Evolutionary conservation across 2,113 vertebrate species (phyloP), one percentile per base, ranked within the genome.

Genomic region (Strix aluco): DNA sequence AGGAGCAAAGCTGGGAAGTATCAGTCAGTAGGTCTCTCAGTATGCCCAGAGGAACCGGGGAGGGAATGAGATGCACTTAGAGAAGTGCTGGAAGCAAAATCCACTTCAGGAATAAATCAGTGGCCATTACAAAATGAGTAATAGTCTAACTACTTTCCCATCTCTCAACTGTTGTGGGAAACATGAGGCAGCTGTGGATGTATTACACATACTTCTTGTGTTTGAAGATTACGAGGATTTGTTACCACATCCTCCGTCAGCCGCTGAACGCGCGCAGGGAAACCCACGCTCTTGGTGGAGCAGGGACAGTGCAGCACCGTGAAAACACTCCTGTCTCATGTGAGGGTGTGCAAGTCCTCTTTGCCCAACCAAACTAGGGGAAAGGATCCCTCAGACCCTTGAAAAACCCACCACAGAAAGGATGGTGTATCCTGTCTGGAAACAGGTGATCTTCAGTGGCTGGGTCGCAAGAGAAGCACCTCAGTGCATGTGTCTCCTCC

Each of bases 41-140:
- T 29, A 52, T 63, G 77, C 83, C 79, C 90, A 63, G 57, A 92
- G 71, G 90, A 94, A 59, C 30, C 44, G 59, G 40, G 12, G 9
- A 70, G 70, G 42, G 51, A 70, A 75, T 18, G 38, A 75, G 87
- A 73, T 47, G 72, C 80, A 69, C 75, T 86, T 80, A 90, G 59
- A 82, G 42, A 82, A 86, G n/a, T 42, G 54, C 49, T 91, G 75
- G 86, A 94, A 92, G 89, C 42, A 88, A 82, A 87, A 66, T 42
- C 21, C 58, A 77, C 73, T 71, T 59, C 75, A 81, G 75, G 62
- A 83, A 86, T 95, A 86, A 94, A 94, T 91, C 79, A 86, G 91
- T 61, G 73, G 65, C 40, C 57, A n/a, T 66, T 70, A 75, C 22
- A 62, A 89, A 88, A 85, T 34, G 51, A 75, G 18, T 77, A 71